Conservation (phyloP, 2,888 invertebrate genomes). For the Therioaphis trifolii region DNA sequence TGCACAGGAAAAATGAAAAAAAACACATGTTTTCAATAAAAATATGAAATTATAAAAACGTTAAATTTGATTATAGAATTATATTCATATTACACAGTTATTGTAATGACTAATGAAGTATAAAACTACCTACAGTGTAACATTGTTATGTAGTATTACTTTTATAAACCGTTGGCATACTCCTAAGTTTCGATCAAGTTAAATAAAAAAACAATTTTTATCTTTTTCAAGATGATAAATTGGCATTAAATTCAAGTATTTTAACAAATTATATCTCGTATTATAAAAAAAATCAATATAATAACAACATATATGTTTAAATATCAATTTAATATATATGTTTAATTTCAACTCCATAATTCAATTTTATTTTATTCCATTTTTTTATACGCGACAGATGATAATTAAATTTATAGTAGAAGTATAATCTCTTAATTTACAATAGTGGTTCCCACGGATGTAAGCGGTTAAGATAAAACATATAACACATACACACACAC, state of each 20-base stretch:
- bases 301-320: neutral
- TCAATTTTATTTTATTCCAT: neutral
- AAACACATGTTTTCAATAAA: conserved; percentile 24
- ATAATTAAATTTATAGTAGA: conserved; percentile 32
- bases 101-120: too few relatives aligned
- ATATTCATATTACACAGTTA: too few relatives aligned
- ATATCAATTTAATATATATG: too few relatives aligned
- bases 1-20: conserved; percentile 59
- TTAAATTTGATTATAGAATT: neutral
- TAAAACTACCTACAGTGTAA: too few relatives aligned
- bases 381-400: neutral
- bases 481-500: neutral
- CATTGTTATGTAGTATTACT: too few relatives aligned
- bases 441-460: conserved; percentile 55
- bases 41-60: conserved; percentile 26
- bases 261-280: neutral
- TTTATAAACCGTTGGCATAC: too few relatives aligned
- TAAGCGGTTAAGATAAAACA: conserved; percentile 54
- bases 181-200: too few relatives aligned
- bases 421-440: conserved; percentile 36
- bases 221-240: too few relatives aligned
- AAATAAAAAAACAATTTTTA: too few relatives aligned
- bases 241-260: neutral
- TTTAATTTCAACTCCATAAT: conserved; percentile 7
- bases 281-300: conserved; percentile 20